Percentiles rank a stretch among this genome's conserved stretches.
Evolutionary conservation across 2,113 vertebrate species (phyloP).

Genomic region (Sinocyclocheilus grahami): DNA sequence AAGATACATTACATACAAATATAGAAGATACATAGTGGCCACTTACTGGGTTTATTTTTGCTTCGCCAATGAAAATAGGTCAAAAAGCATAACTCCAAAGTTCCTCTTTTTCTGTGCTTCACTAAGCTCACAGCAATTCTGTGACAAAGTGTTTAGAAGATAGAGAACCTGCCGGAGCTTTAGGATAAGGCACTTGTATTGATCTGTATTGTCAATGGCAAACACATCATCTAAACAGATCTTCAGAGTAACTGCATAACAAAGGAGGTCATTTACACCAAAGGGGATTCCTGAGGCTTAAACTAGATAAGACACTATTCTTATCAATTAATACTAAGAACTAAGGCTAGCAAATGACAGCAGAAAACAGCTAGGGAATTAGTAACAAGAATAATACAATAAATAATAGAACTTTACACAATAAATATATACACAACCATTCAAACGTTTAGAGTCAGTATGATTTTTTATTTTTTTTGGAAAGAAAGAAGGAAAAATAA

Average conservation of each 20-base stretch:
- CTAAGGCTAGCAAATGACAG: no score
- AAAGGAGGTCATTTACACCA: conserved; percentile 20
- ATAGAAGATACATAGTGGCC: neutral
- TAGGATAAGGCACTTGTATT: conserved; percentile 45
- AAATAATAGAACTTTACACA: no score
- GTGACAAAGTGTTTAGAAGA: conserved; percentile 1
- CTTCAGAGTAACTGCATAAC: conserved; percentile 6
- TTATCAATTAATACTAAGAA: neutral
- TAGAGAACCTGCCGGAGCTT: neutral
- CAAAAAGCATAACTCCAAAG: neutral
- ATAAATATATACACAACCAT: neutral
- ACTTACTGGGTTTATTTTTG: neutral
- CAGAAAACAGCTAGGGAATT: neutral
- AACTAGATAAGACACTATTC: conserved; percentile 9
- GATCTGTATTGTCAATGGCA: conserved; percentile 42
- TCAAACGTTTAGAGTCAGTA: neutral
- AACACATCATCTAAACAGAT: conserved; percentile 30
- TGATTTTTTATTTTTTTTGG: no score
- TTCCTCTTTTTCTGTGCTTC: neutral
- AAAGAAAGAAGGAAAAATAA: no score
- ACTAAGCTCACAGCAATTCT: neutral
- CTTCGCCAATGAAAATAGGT: neutral
- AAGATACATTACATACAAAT: no score
- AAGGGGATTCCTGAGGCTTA: conserved; percentile 1
- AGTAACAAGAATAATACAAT: no score